These are phyloP conservation scores for Spatula versicolor DNA, from an alignment of 2,797 vertebrate genomes.

Conservation along the genomic window DNA sequence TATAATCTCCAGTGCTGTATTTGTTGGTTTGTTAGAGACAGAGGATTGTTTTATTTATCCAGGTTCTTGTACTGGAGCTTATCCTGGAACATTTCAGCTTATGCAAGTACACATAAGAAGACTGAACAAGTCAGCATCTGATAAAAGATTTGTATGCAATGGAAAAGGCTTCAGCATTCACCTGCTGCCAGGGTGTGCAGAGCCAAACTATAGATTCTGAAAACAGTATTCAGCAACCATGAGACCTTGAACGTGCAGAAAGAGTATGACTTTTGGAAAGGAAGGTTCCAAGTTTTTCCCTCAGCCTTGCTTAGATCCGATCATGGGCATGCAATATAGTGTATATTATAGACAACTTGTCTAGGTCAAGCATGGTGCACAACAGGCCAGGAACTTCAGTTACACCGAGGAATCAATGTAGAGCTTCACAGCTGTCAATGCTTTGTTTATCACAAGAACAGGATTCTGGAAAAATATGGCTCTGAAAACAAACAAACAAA, in stretches of 20 bases:
- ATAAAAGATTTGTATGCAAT: background rate
- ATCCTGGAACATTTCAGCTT: background rate
- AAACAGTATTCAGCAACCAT: background rate
- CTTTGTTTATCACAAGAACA: background rate
- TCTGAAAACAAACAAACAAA: background rate
- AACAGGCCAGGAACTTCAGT: fast-evolving
- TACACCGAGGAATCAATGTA: background rate
- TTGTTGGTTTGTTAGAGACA: background rate
- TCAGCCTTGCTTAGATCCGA: background rate
- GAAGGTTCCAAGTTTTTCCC: background rate
- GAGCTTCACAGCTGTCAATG: background rate
- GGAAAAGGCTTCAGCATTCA: background rate
- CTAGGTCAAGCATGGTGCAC: background rate
- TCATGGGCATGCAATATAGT: background rate
- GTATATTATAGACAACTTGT: fast-evolving
- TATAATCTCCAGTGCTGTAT: fast-evolving
- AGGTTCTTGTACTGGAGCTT: background rate
- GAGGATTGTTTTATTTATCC: background rate
- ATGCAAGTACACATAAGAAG: background rate
- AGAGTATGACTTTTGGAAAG: background rate
- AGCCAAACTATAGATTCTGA: background rate
- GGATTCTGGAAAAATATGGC: background rate
- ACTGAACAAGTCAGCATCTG: background rate
- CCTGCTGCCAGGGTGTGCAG: fast-evolving
- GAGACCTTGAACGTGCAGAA: background rate